Conservation (phyloP, 2,113 vertebrate genomes). For the Beaufortia kweichowensis region DNA sequence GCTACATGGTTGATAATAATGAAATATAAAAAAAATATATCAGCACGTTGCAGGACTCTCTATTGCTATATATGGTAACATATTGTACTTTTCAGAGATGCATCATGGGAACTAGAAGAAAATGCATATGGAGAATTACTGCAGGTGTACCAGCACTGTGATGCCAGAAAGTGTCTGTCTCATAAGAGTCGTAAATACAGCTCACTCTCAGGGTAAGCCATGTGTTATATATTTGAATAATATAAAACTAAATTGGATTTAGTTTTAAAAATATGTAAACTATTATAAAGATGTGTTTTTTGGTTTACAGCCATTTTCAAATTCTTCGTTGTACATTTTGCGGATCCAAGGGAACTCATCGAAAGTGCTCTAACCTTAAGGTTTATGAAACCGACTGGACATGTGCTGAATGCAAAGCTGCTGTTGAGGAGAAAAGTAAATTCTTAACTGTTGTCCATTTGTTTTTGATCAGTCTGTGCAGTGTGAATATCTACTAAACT, state of each 20-base stretch:
- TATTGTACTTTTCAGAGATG: conserved; percentile 80
- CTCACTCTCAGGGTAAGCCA: conserved; percentile 79
- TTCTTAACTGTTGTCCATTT: conserved; percentile 40
- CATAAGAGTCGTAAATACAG: conserved; percentile 80
- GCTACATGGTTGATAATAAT: too few species aligned
- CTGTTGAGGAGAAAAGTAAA: conserved; percentile 81
- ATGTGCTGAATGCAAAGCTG: conserved; percentile 82
- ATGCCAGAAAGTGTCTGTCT: conserved; percentile 80
- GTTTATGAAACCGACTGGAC: conserved; percentile 83
- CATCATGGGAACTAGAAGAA: conserved; percentile 96
- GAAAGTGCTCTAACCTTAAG: conserved; percentile 83
- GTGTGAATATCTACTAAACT: neutral
- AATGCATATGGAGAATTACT: conserved; percentile 92
- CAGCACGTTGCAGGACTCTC: too few species aligned
- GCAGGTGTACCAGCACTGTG: conserved; percentile 84
- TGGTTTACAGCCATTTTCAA: conserved; percentile 82
- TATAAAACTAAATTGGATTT: neutral
- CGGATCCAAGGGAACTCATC: conserved; percentile 90
- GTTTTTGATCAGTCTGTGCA: conserved; percentile 4
- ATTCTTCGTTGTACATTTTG: conserved; percentile 88
- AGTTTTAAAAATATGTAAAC: neutral
- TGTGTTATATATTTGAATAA: neutral
- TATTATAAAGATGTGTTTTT: too few species aligned
- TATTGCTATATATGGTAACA: neutral
- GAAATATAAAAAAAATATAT: too few species aligned